These are phyloP conservation scores for Lithodes maja DNA, from an alignment of 2,888 invertebrate species.

Conservation along the genomic window DNA sequence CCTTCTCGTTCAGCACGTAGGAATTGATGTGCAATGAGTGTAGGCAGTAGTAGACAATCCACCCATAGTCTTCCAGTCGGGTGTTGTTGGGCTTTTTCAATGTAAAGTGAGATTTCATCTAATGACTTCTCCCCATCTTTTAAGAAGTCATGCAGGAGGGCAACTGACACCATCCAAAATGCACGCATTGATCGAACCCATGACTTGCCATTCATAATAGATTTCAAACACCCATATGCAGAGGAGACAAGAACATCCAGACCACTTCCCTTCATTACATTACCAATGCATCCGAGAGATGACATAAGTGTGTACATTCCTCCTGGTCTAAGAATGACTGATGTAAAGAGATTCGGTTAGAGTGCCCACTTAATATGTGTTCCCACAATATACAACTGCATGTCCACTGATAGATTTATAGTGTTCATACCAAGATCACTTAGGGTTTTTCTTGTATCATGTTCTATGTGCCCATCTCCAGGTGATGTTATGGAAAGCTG, in stretches of 20 bases:
- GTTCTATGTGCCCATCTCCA: too few relatives aligned
- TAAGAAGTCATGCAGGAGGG: not conserved
- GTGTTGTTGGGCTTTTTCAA: not conserved
- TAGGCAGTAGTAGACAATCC: not conserved
- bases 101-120: not conserved
- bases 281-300: not conserved
- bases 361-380: not conserved
- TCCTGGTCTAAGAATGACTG: not conserved
- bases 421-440: too few relatives aligned
- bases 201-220: slow-evolving; percentile 19
- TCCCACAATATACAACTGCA: not conserved
- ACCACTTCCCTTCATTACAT: not conserved
- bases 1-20: too few relatives aligned
- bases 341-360: slow-evolving; percentile 7
- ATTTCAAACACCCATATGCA: slow-evolving; percentile 6
- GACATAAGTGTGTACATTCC: not conserved
- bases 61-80: not conserved
- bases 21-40: not conserved
- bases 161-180: slow-evolving; percentile 7
- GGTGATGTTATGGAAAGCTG: too few relatives aligned
- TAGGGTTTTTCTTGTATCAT: not conserved
- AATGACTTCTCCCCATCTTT: slow-evolving; percentile 15
- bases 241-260: not conserved
- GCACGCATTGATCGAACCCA: slow-evolving; percentile 24
- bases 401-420: too few relatives aligned